Percentiles rank a stretch among this genome's conserved stretches.
Conservation (phyloP, 92 coral and sea anemone genomes). For the Porites lobata region DNA sequence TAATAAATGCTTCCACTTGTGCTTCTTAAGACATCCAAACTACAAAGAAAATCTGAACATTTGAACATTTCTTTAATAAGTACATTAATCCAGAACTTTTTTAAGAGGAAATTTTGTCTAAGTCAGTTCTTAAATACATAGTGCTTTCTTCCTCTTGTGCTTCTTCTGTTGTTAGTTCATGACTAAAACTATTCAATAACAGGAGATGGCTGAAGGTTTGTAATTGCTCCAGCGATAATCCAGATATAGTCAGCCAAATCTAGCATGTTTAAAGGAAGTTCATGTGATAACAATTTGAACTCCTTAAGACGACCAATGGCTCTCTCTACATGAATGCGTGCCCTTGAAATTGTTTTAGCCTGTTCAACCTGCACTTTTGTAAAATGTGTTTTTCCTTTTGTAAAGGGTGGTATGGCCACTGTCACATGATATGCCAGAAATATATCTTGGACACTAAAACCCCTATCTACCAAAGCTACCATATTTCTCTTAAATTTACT, state of each 20-base stretch:
- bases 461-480: constrained; percentile 36
- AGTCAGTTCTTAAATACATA: constrained; percentile 10
- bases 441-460: constrained; percentile 52
- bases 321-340: constrained; percentile 59
- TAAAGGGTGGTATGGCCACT: constrained; percentile 32
- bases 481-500: constrained; percentile 31
- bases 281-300: constrained; percentile 30
- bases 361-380: constrained; percentile 17
- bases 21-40: background rate
- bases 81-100: background rate
- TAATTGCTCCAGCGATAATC: constrained; percentile 46
- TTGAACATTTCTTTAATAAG: background rate
- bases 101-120: background rate
- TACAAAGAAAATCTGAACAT: background rate
- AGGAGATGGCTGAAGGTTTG: constrained; percentile 54
- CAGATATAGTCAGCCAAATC: constrained; percentile 39
- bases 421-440: constrained; percentile 31
- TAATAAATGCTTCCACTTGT: constrained; percentile 6
- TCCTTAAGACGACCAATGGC: constrained; percentile 59
- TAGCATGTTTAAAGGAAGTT: constrained; percentile 54
- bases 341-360: constrained; percentile 30
- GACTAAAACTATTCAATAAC: constrained; percentile 12
- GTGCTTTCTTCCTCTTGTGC: background rate
- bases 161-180: constrained; percentile 3
- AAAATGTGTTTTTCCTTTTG: constrained; percentile 21